phyloP scores from a whole-genome alignment of 2,113 vertebrate genomes.

The Jaculus jaculus region DNA sequence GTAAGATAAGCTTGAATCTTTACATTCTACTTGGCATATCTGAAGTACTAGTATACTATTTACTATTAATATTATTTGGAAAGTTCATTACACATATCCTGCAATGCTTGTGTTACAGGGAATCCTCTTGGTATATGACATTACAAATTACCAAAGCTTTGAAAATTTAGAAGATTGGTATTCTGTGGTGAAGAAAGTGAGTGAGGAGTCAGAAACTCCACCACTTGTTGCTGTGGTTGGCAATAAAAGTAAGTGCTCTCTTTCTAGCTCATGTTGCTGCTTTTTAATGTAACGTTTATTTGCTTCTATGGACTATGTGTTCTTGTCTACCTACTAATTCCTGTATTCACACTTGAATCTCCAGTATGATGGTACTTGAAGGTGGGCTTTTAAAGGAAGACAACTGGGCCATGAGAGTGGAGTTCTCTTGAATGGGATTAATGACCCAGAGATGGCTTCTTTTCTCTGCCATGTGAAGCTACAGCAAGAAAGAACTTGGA shows the following conservation, averaged over 20 bases:
- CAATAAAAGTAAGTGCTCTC: conserved; percentile 95
- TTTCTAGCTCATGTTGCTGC: neutral
- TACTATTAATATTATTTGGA: conserved; percentile 35
- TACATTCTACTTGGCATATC: neutral
- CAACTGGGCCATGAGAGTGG: neutral
- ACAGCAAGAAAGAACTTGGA: neutral
- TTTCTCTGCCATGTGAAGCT: neutral
- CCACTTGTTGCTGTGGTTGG: conserved; percentile 95
- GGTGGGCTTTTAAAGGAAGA: neutral
- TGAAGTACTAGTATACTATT: neutral
- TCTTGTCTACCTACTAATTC: neutral
- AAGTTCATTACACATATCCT: conserved; percentile 57
- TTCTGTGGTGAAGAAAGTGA: conserved; percentile 94
- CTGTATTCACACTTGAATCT: neutral
- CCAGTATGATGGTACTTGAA: neutral
- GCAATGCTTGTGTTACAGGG: conserved; percentile 86
- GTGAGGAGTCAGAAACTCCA: conserved; percentile 93
- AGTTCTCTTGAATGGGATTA: neutral
- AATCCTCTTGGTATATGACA: conserved; percentile 97
- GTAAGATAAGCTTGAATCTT: conserved; percentile 1
- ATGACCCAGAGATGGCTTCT: neutral
- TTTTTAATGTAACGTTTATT: conserved; percentile 35
- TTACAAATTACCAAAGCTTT: conserved; percentile 98
- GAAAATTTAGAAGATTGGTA: conserved; percentile 99
- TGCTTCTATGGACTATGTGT: neutral